Conservation (phyloP, 2,113 vertebrate species). For the Heptranchias perlo region DNA sequence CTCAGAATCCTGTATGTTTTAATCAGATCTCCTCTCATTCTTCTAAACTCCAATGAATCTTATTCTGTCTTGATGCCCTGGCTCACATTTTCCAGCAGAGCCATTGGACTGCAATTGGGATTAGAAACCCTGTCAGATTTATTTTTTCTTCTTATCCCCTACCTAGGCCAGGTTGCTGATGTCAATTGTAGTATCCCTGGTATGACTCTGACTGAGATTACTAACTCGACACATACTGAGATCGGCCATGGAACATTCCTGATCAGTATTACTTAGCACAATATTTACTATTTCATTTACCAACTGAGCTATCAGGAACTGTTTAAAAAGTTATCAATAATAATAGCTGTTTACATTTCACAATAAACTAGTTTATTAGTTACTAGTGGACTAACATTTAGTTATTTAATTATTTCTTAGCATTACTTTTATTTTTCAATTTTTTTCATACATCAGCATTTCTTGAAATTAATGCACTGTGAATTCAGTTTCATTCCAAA, state of each 20-base stretch:
- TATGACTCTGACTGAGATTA: not conserved
- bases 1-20: no score
- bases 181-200: not conserved
- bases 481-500: not conserved
- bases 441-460: not conserved
- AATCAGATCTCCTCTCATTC: no score
- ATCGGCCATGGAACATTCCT: not conserved
- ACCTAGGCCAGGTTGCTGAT: not conserved
- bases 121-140: not conserved
- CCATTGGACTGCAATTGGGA: not conserved
- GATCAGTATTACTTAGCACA: not conserved
- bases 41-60: no score
- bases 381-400: not conserved
- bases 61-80: not conserved
- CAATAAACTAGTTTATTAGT: not conserved
- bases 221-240: not conserved
- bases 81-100: not conserved
- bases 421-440: not conserved
- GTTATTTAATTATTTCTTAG: not conserved
- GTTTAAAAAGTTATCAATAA: not conserved
- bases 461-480: not conserved
- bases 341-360: not conserved
- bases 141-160: not conserved
- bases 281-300: not conserved
- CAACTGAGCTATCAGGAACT: not conserved